Conservation (phyloP, 2,113 vertebrate genomes). For the Rhinogobius similis region DNA sequence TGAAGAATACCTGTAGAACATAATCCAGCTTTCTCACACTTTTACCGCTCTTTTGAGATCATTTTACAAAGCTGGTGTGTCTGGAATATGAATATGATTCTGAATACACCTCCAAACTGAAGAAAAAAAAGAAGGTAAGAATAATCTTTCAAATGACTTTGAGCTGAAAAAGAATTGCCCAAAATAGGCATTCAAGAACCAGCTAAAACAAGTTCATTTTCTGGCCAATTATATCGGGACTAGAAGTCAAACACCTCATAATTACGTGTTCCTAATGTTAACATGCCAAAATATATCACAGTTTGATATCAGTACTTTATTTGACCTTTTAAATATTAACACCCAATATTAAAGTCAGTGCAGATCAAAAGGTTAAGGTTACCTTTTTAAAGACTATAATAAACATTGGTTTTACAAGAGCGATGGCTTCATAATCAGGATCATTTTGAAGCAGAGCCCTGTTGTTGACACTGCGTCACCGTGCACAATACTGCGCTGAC, state of each 20-base stretch:
- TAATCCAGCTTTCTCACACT: slow-evolving; percentile 45
- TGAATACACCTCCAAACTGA: neutral
- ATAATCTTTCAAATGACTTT: neutral
- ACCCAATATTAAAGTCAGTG: neutral
- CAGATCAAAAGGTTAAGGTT: neutral
- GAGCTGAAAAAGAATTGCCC: neutral
- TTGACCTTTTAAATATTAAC: slow-evolving; percentile 6
- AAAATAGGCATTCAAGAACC: neutral
- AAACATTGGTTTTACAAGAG: neutral
- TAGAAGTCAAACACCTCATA: neutral
- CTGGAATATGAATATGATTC: slow-evolving; percentile 13
- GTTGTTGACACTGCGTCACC: neutral
- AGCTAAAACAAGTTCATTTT: neutral
- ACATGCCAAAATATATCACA: neutral
- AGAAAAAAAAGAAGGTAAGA: neutral
- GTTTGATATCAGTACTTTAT: neutral
- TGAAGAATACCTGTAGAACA: slow-evolving; percentile 41
- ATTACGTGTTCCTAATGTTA: neutral
- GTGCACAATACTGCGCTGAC: neutral
- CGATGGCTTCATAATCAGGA: neutral
- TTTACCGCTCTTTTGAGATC: slow-evolving; percentile 38
- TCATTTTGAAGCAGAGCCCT: neutral
- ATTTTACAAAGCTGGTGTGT: slow-evolving; percentile 23
- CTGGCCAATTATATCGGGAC: neutral
- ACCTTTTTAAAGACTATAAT: neutral